phyloP scores from a whole-genome alignment of 30 jellyfish, hydroid and myxozoan genomes.

The Cassiopea andromeda region DNA sequence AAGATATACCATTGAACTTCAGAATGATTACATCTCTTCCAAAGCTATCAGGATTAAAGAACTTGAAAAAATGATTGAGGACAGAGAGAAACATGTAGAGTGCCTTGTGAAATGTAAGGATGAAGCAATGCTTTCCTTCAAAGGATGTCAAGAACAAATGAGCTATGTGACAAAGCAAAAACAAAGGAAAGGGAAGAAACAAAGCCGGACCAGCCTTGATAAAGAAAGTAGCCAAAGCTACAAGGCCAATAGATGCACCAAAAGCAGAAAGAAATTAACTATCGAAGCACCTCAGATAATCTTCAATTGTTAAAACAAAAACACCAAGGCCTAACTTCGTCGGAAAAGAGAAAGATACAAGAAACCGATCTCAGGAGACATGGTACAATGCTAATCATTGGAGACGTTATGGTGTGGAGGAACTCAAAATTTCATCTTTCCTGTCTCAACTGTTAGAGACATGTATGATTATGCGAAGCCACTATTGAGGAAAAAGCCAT shows the following conservation, averaged over 20 bases:
- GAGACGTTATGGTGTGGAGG: not conserved
- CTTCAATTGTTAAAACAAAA: not conserved
- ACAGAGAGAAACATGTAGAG: not conserved
- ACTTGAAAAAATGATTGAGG: not conserved
- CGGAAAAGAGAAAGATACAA: not conserved
- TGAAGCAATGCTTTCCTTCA: not conserved
- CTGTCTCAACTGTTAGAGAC: constrained; percentile 21
- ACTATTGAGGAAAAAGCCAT: constrained; percentile 22
- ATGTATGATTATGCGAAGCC: constrained; percentile 13
- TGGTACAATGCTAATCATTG: not conserved
- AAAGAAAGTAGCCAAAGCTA: not conserved
- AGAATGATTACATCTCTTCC: not conserved
- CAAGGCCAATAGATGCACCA: constrained; percentile 3
- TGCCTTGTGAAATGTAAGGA: not conserved
- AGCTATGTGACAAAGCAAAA: not conserved
- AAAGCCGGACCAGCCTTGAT: not conserved
- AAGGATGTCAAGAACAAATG: not conserved
- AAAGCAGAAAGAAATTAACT: not conserved
- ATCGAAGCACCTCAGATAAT: not conserved
- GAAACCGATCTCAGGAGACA: not conserved
- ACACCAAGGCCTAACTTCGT: not conserved
- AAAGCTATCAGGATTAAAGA: not conserved
- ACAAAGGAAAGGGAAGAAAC: not conserved
- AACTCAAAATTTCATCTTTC: not conserved
- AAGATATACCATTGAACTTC: not conserved